Evolutionary conservation across 37 sponge, comb jelly and placozoan genomes (phyloP), one percentile per base, ranked within the genome.

Genomic region (Spongia lamella): DNA sequence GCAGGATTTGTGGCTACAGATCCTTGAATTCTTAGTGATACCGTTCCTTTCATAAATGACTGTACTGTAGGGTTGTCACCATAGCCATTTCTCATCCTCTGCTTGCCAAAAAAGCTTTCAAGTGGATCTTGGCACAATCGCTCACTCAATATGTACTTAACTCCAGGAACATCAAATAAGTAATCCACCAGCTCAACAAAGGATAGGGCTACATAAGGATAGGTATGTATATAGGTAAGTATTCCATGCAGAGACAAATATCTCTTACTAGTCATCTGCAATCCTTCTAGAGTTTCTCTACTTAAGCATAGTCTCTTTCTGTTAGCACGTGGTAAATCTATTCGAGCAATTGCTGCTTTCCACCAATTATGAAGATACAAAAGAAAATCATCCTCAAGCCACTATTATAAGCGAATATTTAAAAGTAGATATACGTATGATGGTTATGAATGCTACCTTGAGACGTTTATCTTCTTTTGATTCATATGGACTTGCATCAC

Each of bases 61-160:
- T 49, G 15, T 20, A 81, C 57, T 16, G 54, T 73, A 17, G 73
- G 82, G 29, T 81, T 81, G n/a, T 81, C 74, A 72, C 61, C 53
- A 16, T 36, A 21, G 15, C 82, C 73, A 35, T 73, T 73, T 35
- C 73, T 72, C 25, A 37, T 38, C 54, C 80, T 38, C 37, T 73
- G 73, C 38, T 65, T 21, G 36, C 82, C 73, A 72, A 81, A 72
- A 72, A 62, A 80, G 53, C 56, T 71, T n/a, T 72, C 81, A 29
- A 80, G 53, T 2, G 73, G 66, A 62, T 81, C 82, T 21, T 81
- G 82, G 32, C 56, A 65, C 1, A 81, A 17, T 24, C 72, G 13
- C 38, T 72, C 43, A 36, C 64, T 64, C 40, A 80, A 33, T 11
- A 72, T 51, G 50, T 38, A 74, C 16, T 59, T 31, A 0, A 30